phyloP scores from a whole-genome alignment of 1,140 invertebrate species.

The Halesus radiatus region DNA sequence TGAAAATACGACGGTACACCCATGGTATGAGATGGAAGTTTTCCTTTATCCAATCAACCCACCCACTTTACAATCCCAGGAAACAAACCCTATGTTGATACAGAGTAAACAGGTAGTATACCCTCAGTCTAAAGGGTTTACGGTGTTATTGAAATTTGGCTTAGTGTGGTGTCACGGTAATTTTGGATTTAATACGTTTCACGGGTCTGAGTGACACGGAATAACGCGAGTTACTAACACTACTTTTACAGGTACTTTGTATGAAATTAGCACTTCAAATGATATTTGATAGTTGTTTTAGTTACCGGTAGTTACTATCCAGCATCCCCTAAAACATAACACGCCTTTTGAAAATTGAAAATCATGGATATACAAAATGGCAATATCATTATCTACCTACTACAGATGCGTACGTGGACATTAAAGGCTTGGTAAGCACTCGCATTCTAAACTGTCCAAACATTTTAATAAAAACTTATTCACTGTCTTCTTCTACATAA shows the following conservation, averaged over 20 bases:
- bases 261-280: neutral
- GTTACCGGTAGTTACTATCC: too few relatives aligned
- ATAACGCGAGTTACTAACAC: neutral
- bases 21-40: neutral
- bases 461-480: too few relatives aligned
- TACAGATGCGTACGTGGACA: too few relatives aligned
- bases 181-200: neutral
- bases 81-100: neutral
- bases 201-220: neutral
- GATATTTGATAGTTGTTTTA: too few relatives aligned
- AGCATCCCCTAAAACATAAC: too few relatives aligned
- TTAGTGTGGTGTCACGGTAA: neutral
- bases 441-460: too few relatives aligned
- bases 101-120: neutral
- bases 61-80: neutral
- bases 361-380: too few relatives aligned
- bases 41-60: conserved; percentile 17
- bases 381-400: too few relatives aligned
- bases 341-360: too few relatives aligned
- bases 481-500: too few relatives aligned
- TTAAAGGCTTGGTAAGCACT: too few relatives aligned
- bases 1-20: too few relatives aligned
- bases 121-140: neutral
- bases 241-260: neutral
- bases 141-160: conserved; percentile 1